Evolutionary conservation across 1,140 invertebrate genomes (phyloP).

Genomic region (Drosophila ercepeae): DNA sequence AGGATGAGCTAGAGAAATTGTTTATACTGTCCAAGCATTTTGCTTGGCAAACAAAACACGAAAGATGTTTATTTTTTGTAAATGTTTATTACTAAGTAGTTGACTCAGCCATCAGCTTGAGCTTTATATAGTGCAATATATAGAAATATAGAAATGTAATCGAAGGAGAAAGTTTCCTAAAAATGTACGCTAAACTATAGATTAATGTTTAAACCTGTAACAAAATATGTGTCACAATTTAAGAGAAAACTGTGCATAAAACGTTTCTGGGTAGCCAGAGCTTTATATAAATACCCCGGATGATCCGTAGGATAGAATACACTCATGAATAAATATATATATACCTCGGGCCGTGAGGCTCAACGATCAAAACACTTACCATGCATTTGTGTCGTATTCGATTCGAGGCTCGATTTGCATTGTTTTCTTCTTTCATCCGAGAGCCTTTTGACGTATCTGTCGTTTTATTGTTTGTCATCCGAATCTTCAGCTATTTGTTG

Average conservation of each 20-base stretch:
- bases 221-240: conserved; percentile 35
- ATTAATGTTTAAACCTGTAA: conserved; percentile 8
- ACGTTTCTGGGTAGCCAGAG: conserved; percentile 17
- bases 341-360: conserved; percentile 58
- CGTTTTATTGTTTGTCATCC: conserved; percentile 10
- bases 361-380: conserved; percentile 33
- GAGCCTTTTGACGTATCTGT: conserved; percentile 13
- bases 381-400: conserved; percentile 70
- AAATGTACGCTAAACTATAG: neutral
- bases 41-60: conserved; percentile 38
- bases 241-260: conserved; percentile 69
- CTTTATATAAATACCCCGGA: neutral
- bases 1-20: conserved; percentile 40
- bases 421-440: conserved; percentile 24
- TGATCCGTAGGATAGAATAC: conserved; percentile 24
- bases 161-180: conserved; percentile 28
- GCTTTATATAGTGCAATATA: conserved; percentile 71
- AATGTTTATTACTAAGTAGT: conserved; percentile 50
- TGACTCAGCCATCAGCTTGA: conserved; percentile 37
- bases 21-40: conserved; percentile 61
- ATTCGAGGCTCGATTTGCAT: conserved; percentile 57
- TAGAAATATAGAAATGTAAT: conserved; percentile 26
- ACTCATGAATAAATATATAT: conserved; percentile 45
- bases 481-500: conserved; percentile 42
- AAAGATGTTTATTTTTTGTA: conserved; percentile 42